Conservation (phyloP, 2,113 vertebrate species). For the Chamaea fasciata region DNA sequence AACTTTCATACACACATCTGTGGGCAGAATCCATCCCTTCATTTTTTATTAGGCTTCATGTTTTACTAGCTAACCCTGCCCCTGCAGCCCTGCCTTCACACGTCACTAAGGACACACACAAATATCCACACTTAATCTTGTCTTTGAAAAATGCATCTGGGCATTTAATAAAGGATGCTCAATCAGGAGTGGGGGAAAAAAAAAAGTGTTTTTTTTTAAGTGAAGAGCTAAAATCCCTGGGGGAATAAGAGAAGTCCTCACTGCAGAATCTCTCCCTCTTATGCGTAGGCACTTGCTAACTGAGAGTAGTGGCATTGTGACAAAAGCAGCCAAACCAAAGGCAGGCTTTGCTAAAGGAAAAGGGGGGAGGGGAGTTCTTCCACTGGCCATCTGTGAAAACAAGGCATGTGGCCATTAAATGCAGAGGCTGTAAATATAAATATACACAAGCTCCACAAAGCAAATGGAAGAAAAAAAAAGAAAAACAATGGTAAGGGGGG, state of each 20-base stretch:
- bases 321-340: slow-evolving; percentile 75
- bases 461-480: slow-evolving; percentile 57
- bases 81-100: slow-evolving; percentile 24
- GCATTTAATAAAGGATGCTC: slow-evolving; percentile 47
- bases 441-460: slow-evolving; percentile 75
- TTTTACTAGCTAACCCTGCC: slow-evolving; percentile 39
- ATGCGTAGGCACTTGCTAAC: slow-evolving; percentile 75
- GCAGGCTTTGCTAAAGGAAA: slow-evolving; percentile 58
- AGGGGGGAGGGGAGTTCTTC: slow-evolving; percentile 70
- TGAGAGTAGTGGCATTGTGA: slow-evolving; percentile 74
- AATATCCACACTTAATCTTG: background rate
- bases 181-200: background rate
- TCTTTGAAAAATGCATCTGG: slow-evolving; percentile 50
- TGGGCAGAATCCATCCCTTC: background rate
- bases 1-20: background rate
- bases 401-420: slow-evolving; percentile 80
- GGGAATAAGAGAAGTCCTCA: slow-evolving; percentile 42
- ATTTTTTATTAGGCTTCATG: background rate
- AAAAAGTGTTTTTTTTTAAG: slow-evolving; percentile 41
- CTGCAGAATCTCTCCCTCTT: slow-evolving; percentile 68
- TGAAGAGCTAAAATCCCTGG: slow-evolving; percentile 29
- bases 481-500: background rate
- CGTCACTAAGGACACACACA: background rate
- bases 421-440: slow-evolving; percentile 82
- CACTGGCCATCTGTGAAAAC: slow-evolving; percentile 83